These are phyloP conservation scores for Drosophila leontia DNA, from an alignment of 1,140 invertebrate genomes.

Conservation along the genomic window DNA sequence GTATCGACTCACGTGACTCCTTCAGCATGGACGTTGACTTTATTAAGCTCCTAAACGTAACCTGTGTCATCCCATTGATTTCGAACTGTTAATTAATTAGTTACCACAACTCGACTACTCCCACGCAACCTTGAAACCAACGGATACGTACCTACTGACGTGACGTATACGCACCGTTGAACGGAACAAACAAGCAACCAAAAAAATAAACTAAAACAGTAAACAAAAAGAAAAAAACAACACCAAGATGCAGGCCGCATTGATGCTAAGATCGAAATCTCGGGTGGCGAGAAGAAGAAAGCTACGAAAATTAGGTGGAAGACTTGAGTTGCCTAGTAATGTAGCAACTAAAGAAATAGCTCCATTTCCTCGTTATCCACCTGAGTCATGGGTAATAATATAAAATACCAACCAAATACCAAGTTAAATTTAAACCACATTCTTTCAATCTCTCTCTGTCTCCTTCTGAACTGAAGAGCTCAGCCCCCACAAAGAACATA, in stretches of 20 bases:
- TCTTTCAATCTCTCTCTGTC: slow-evolving; percentile 64
- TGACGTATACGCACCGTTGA: slow-evolving; percentile 49
- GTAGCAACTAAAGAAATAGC: slow-evolving; percentile 93
- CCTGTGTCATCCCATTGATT: slow-evolving; percentile 81
- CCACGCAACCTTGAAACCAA: slow-evolving; percentile 9
- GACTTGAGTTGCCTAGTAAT: slow-evolving; percentile 92
- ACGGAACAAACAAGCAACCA: slow-evolving; percentile 58
- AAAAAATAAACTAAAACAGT: slow-evolving; percentile 72
- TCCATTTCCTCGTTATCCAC: slow-evolving; percentile 93
- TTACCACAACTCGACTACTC: slow-evolving; percentile 8
- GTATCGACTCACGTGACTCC: slow-evolving; percentile 36
- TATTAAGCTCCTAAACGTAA: slow-evolving; percentile 82
- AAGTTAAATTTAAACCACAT: slow-evolving; percentile 69
- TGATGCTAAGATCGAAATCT: slow-evolving; percentile 94
- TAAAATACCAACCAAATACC: slow-evolving; percentile 62
- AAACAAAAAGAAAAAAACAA: slow-evolving; percentile 85
- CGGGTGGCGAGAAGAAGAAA: slow-evolving; percentile 91
- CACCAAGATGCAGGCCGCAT: slow-evolving; percentile 93
- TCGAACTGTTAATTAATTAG: slow-evolving; percentile 49
- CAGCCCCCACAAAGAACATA: slow-evolving; percentile 41
- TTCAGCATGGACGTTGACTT: slow-evolving; percentile 80
- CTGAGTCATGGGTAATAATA: slow-evolving; percentile 89
- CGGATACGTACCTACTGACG: slow-evolving; percentile 25
- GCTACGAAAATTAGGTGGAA: slow-evolving; percentile 88
- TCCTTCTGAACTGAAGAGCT: slow-evolving; percentile 30